Conservation (phyloP, 2,797 vertebrate species). For the Iguana delicatissima region DNA sequence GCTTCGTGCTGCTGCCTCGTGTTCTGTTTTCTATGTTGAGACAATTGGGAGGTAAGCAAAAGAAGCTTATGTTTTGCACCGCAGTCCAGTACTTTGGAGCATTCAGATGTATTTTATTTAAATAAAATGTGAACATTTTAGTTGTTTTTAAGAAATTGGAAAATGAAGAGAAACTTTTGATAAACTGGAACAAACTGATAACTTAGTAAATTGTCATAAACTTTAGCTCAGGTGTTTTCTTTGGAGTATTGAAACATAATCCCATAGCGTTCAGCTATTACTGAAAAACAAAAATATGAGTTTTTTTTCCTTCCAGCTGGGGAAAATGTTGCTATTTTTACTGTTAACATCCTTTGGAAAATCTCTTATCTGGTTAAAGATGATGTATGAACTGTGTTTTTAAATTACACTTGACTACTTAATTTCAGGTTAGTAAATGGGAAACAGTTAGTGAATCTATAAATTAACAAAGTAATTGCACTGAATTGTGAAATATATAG, state of each 20-base stretch:
- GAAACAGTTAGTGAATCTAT: not conserved
- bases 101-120: not conserved
- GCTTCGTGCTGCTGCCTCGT: not conserved
- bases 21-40: not conserved
- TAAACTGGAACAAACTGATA: no score
- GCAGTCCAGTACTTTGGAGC: not conserved
- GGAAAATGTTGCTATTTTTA: no score
- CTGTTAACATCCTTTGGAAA: not conserved
- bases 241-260: not conserved
- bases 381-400: not conserved
- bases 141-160: no score
- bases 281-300: not conserved
- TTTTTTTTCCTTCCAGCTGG: not conserved
- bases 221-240: not conserved
- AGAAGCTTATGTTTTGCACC: not conserved
- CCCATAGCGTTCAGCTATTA: not conserved
- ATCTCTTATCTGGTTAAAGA: not conserved
- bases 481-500: not conserved
- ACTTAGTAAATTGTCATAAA: no score
- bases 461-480: not conserved
- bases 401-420: not conserved
- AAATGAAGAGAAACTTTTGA: no score
- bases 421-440: not conserved
- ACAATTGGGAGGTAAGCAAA: not conserved
- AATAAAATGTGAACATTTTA: no score